phyloP scores from a whole-genome alignment of 1,140 invertebrate genomes.

The Atopsyche davidsoni region DNA sequence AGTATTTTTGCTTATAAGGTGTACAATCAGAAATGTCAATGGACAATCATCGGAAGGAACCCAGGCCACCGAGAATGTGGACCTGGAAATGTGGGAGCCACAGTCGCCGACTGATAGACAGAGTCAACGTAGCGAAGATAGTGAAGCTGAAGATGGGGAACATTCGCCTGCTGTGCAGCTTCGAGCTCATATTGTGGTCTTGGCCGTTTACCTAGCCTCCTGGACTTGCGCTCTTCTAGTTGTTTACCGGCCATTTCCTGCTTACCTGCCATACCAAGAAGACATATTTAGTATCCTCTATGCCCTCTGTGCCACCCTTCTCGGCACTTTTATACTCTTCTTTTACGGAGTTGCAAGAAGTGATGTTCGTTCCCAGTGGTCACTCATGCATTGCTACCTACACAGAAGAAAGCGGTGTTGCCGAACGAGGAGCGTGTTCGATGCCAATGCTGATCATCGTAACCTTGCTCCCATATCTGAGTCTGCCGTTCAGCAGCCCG shows the following conservation, averaged over 20 bases:
- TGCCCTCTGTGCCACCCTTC: conserved; percentile 59
- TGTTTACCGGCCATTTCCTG: conserved; percentile 57
- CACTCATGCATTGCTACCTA: conserved; percentile 55
- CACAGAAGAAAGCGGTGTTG: conserved; percentile 57
- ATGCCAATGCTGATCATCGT: conserved; percentile 50
- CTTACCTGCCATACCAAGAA: conserved; percentile 60
- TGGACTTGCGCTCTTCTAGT: conserved; percentile 69
- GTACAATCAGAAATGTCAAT: conserved; percentile 63
- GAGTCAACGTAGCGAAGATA: conserved; percentile 62
- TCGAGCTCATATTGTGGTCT: conserved; percentile 68
- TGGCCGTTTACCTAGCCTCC: conserved; percentile 68
- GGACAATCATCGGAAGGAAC: conserved; percentile 72
- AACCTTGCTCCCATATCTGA: conserved; percentile 34
- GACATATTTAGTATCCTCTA: conserved; percentile 74
- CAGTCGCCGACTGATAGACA: conserved; percentile 47
- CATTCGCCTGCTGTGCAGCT: conserved; percentile 75
- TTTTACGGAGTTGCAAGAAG: conserved; percentile 80
- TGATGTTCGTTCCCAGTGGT: conserved; percentile 73
- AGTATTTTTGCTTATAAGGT: conserved; percentile 70
- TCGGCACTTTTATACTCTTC: conserved; percentile 78
- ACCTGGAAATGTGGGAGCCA: conserved; percentile 69
- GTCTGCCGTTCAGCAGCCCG: conserved; percentile 33
- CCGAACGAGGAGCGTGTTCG: conserved; percentile 59
- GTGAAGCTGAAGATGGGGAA: conserved; percentile 75
- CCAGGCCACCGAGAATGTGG: conserved; percentile 75